Evolutionary conservation across 2,888 invertebrate genomes (phyloP), one percentile per base, ranked within the genome.

Genomic region (Tetragnatha montana): DNA sequence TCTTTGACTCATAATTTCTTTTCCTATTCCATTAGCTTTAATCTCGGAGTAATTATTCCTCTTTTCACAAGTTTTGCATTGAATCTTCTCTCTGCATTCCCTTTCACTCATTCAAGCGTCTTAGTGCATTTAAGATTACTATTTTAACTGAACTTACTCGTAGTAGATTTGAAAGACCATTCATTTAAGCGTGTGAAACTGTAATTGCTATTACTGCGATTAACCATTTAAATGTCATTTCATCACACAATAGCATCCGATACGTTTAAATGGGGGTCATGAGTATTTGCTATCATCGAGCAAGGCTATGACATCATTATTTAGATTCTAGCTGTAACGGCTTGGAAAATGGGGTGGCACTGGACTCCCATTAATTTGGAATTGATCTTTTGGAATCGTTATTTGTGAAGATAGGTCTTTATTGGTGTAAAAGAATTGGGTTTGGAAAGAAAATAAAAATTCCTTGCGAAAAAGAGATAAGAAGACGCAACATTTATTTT

Each of bases 171-270:
- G 71, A 49, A 12, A 35, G 71, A 17, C 81, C 69, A 81, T 71
- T 81, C 71, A 81, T 81, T 71, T 50, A 19, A 19, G 49, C 21
- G 50, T 50, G 70, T 49, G 81, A 71, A 81, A 19, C 71, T 81
- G 21, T 71, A 71, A 81, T 81, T 81, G 82, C 21, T 73, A 73
- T 73, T 73, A 21, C 35, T 35, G 35, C 74, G 51, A 74, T 74
- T 82, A 74, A 74, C 73, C 74, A 73, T 74, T 82, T 82, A 60
- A 84, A 68, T 35, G 69, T 19, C 76, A 76, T 76, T 75, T 75
- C 75, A 84, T 76, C 49, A 68, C 68, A 47, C 47, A 84, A 84
- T 84, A 75, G 21, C 21, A 10, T 10, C 21, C 19, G 49, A 76
- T 76, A 35, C 19, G 49, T 14, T 73, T 8, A 51, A 73, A 83